Conservation (phyloP, 53 echinoderm and acorn worm genomes). For the Actinopyga echinites region DNA sequence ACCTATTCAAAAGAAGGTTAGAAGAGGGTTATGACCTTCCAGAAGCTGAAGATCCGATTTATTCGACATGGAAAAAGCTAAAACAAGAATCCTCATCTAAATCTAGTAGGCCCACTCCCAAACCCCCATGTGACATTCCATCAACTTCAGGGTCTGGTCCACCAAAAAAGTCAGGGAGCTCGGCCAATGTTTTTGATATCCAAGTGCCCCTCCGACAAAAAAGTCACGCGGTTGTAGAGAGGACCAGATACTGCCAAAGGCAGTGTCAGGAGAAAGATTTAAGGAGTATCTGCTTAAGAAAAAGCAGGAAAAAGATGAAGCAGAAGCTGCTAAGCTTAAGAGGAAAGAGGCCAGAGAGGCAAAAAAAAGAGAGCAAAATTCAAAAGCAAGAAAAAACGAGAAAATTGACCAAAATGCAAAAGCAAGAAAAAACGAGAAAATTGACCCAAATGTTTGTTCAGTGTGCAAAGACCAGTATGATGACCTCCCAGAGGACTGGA, state of each 20-base stretch:
- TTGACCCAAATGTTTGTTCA: not conserved
- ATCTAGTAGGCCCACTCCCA: no score
- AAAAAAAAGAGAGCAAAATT: not conserved
- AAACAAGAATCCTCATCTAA: not conserved
- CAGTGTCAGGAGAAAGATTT: not conserved
- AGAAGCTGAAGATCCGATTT: not conserved
- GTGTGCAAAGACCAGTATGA: not conserved
- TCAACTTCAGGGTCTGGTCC: no score
- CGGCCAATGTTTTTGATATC: not conserved
- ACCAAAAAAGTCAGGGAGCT: no score
- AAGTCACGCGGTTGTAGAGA: not conserved
- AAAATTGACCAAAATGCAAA: not conserved
- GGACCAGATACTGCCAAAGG: not conserved
- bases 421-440: not conserved
- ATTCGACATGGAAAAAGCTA: not conserved
- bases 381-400: not conserved
- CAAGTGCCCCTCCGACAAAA: not conserved
- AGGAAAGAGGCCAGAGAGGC: no score
- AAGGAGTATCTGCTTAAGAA: not conserved
- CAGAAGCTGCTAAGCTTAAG: no score
- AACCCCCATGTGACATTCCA: no score
- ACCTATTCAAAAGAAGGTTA: not conserved
- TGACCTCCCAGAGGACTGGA: not conserved
- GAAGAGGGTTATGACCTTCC: not conserved
- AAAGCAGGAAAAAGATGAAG: no score